Conservation (phyloP, 2,888 invertebrate genomes). For the Cistogaster globosa region DNA sequence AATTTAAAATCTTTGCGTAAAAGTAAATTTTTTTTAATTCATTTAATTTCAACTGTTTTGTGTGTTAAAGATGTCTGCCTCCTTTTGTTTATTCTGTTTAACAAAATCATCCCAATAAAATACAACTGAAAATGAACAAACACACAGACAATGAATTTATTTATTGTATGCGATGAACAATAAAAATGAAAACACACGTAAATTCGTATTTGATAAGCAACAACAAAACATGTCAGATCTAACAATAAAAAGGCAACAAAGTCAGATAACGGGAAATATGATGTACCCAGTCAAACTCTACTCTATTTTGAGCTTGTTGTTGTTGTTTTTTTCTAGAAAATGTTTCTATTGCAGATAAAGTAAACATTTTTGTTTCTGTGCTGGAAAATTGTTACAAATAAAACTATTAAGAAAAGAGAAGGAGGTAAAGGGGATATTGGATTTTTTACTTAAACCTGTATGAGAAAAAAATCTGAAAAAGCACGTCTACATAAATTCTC, state of each 20-base stretch:
- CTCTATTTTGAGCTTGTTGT: neutral
- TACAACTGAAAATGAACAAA: neutral
- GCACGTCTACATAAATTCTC: slow-evolving; percentile 58
- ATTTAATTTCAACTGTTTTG: slow-evolving; percentile 22
- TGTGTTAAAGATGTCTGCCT: slow-evolving; percentile 34
- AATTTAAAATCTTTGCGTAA: neutral
- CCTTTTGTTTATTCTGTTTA: slow-evolving; percentile 49
- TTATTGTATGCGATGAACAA: slow-evolving; percentile 42
- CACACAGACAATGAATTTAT: neutral
- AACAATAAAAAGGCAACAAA: slow-evolving; percentile 51
- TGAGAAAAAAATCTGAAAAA: neutral
- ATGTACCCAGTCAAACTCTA: neutral
- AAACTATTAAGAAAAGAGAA: neutral
- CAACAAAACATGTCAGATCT: slow-evolving; percentile 67
- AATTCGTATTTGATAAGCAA: slow-evolving; percentile 63
- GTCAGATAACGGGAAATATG: slow-evolving; percentile 27
- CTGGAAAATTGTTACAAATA: slow-evolving; percentile 52
- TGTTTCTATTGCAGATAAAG: slow-evolving; percentile 44
- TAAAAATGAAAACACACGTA: slow-evolving; percentile 70
- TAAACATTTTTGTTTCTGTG: slow-evolving; percentile 46
- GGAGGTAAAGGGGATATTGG: neutral
- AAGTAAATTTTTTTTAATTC: slow-evolving; percentile 1
- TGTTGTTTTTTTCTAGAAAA: neutral
- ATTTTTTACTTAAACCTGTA: slow-evolving; percentile 42
- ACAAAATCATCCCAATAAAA: slow-evolving; percentile 30